Evolutionary conservation across 2,113 vertebrate species (phyloP).

Genomic region (Microcebus murinus): DNA sequence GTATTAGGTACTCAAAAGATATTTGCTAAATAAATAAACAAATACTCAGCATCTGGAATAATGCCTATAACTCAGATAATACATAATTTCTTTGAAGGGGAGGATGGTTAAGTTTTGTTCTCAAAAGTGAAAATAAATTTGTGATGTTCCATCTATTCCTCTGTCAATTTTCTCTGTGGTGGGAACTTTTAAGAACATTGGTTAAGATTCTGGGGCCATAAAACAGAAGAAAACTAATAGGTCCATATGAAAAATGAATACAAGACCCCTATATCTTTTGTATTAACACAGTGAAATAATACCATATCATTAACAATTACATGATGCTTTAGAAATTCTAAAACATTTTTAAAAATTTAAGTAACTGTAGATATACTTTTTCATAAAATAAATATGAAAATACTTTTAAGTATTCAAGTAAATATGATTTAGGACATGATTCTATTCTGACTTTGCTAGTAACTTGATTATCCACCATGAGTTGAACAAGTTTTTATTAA

Average conservation of each 20-base stretch:
- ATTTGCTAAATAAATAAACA: not conserved
- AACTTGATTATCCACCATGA: not conserved
- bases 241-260: not conserved
- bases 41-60: not conserved
- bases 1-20: not conserved
- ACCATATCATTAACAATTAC: constrained; percentile 15
- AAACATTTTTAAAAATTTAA: not conserved
- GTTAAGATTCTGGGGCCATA: not conserved
- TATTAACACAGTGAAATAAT: not conserved
- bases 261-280: not conserved
- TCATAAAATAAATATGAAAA: constrained; percentile 5
- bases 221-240: constrained; percentile 7
- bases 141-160: not conserved
- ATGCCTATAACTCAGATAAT: not conserved
- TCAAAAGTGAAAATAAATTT: not conserved
- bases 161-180: not conserved
- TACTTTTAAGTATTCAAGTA: not conserved
- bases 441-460: not conserved
- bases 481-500: not conserved
- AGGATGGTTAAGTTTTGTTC: not conserved
- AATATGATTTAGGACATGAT: not conserved
- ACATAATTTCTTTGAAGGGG: not conserved
- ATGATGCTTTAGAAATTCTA: constrained; percentile 44
- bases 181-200: constrained; percentile 8
- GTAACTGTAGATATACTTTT: not conserved